These are phyloP conservation scores for Catostylus mosaicus DNA, from an alignment of 30 jellyfish, hydroid and myxozoan species.

Conservation along the genomic window DNA sequence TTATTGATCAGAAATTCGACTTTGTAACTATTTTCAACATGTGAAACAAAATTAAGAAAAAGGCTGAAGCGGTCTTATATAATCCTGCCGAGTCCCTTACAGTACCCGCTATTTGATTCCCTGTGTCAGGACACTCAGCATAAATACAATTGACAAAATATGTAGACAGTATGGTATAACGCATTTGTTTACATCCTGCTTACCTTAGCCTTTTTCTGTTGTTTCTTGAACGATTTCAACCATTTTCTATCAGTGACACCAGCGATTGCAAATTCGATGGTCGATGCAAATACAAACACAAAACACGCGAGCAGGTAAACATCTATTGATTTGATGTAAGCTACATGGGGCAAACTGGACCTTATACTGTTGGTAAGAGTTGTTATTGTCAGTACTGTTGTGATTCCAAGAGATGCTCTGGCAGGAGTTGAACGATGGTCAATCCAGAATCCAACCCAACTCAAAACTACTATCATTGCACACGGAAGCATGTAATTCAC, in stretches of 20 bases:
- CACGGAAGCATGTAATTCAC: conserved; percentile 64
- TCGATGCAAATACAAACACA: conserved; percentile 81
- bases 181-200: too few species aligned
- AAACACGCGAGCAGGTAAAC: conserved; percentile 72
- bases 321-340: conserved; percentile 63
- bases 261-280: conserved; percentile 77
- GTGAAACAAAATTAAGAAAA: too few species aligned
- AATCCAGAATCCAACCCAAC: conserved; percentile 95
- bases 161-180: too few species aligned
- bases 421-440: conserved; percentile 91
- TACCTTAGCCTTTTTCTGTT: not conserved
- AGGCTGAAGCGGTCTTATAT: too few species aligned
- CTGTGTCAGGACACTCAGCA: too few species aligned
- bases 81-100: too few species aligned
- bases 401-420: conserved; percentile 80
- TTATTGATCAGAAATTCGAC: too few species aligned
- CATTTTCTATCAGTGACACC: conserved; percentile 75
- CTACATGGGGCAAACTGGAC: conserved; percentile 64
- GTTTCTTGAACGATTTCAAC: conserved; percentile 33
- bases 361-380: conserved; percentile 77
- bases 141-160: too few species aligned
- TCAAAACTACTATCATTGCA: conserved; percentile 72
- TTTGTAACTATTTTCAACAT: too few species aligned
- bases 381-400: conserved; percentile 85
- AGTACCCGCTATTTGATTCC: too few species aligned